A percentile compares a stretch with the other conserved stretches of the same genome.
These are phyloP conservation scores for Spisula subtruncata DNA, from an alignment of 2,888 invertebrate species.

Conservation along the genomic window DNA sequence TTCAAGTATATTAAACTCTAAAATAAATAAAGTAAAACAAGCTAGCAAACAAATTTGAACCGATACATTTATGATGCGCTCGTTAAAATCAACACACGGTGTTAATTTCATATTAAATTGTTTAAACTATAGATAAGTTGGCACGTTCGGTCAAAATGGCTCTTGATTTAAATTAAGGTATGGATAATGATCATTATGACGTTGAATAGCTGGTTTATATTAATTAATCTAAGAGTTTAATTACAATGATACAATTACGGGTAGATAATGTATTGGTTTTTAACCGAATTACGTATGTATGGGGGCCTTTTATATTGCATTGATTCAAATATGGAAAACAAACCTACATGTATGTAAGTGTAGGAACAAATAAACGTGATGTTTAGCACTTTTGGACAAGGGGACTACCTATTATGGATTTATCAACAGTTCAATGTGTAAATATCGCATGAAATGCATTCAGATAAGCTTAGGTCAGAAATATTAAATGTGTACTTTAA, in stretches of 20 bases:
- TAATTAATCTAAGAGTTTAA: background rate
- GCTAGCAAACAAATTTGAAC: background rate
- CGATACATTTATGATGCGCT: background rate
- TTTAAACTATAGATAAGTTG: background rate
- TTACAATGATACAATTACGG: background rate
- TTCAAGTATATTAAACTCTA: conserved; percentile 5
- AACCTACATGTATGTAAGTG: no score
- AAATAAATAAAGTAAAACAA: conserved; percentile 24
- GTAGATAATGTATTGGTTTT: conserved; percentile 2
- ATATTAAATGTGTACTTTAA: background rate
- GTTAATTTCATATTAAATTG: background rate
- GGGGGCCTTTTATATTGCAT: background rate
- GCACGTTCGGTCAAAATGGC: background rate
- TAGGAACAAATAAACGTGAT: background rate
- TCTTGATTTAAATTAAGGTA: conserved; percentile 26
- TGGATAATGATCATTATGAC: conserved; percentile 5
- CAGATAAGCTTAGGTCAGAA: background rate
- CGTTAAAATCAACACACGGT: background rate
- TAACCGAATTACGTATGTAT: background rate
- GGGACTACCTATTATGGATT: background rate
- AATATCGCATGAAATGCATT: background rate
- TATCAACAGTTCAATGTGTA: background rate
- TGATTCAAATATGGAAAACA: background rate
- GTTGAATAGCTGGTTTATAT: background rate
- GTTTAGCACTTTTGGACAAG: background rate